phyloP scores from a whole-genome alignment of 2,797 vertebrate species.

The Setipinna tenuifilis region DNA sequence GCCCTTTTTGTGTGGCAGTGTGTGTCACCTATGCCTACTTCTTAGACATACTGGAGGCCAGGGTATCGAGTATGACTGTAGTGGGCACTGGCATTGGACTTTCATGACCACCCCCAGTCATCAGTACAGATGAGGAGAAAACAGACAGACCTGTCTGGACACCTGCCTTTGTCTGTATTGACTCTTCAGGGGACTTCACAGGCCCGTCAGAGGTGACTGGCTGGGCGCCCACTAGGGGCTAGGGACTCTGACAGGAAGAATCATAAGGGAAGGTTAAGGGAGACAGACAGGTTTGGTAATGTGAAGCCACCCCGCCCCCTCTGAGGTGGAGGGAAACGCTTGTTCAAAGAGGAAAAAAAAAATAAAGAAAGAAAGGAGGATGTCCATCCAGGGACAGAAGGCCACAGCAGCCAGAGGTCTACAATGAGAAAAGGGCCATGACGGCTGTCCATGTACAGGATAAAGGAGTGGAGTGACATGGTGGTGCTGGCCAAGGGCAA shows the following conservation, averaged over 20 bases:
- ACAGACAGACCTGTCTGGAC: neutral
- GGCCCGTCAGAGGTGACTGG: neutral
- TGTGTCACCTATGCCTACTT: neutral
- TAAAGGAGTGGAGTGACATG: neutral
- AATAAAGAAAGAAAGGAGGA: neutral
- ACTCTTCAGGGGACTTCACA: neutral
- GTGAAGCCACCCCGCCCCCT: constrained; percentile 40
- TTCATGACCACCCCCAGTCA: too few relatives aligned
- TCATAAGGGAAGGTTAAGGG: constrained; percentile 50
- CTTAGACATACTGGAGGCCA: neutral
- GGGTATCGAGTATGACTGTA: too few relatives aligned
- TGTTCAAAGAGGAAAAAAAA: neutral
- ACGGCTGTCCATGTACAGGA: neutral
- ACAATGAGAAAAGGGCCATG: neutral
- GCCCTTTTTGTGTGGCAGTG: neutral
- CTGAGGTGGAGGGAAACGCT: neutral
- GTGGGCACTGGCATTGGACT: too few relatives aligned
- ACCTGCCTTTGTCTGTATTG: neutral
- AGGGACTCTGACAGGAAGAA: neutral
- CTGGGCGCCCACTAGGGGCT: neutral
- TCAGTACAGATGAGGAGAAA: too few relatives aligned
- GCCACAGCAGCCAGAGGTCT: neutral
- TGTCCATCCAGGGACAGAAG: neutral
- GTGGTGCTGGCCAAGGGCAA: neutral
- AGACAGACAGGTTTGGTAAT: constrained; percentile 60